Conservation (phyloP, 1,140 invertebrate species). For the Branchinecta lindahli region DNA sequence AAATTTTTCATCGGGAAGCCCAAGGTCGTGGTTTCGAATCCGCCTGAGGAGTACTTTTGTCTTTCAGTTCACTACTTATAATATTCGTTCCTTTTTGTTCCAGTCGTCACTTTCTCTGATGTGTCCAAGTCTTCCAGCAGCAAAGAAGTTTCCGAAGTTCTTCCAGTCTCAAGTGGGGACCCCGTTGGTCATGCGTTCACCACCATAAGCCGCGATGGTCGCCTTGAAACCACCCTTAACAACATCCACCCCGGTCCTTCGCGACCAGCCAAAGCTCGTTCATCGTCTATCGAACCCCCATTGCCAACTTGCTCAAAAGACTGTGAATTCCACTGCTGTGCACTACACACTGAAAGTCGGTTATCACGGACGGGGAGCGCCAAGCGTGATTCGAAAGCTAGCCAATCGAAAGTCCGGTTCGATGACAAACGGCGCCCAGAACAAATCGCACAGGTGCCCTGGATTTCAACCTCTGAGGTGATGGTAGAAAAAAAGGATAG, state of each 20-base stretch:
- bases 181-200: not conserved
- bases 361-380: conserved; percentile 44
- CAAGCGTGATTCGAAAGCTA: conserved; percentile 17
- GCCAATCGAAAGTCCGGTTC: conserved; percentile 16
- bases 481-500: conserved; percentile 38
- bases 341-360: conserved; percentile 74
- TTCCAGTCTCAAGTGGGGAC: not conserved
- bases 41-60: too few species aligned
- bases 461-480: conserved; percentile 26
- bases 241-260: not conserved
- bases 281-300: not conserved
- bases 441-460: conserved; percentile 17
- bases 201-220: not conserved
- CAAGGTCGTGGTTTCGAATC: too few species aligned
- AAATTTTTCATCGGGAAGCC: too few species aligned
- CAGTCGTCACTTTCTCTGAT: not conserved
- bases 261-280: not conserved
- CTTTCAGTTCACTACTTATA: too few species aligned
- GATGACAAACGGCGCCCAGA: conserved; percentile 22
- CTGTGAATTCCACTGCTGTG: conserved; percentile 88
- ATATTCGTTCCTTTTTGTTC: not conserved
- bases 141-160: not conserved
- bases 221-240: not conserved
- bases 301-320: conserved; percentile 32
- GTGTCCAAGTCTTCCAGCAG: not conserved